Percentiles rank a stretch among this genome's conserved stretches.
These are phyloP conservation scores for Rhogogaster chlorosoma DNA, from an alignment of 2,888 invertebrate species.

Conservation along the genomic window DNA sequence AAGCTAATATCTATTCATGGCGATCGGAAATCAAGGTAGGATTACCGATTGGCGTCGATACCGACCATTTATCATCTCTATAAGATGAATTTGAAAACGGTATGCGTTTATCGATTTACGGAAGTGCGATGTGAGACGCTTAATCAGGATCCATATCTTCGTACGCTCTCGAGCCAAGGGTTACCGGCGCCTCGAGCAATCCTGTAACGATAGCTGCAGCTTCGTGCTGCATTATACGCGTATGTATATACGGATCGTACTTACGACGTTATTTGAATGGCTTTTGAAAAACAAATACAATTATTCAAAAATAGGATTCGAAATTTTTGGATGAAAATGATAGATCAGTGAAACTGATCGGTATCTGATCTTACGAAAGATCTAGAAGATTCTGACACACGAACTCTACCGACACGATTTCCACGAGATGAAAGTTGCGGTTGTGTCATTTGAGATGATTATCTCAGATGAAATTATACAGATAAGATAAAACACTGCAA, in stretches of 20 bases:
- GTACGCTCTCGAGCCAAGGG: background rate
- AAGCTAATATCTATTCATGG: background rate
- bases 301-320: background rate
- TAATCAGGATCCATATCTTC: constrained; percentile 35
- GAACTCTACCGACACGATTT: background rate
- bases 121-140: constrained; percentile 31
- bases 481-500: background rate
- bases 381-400: background rate
- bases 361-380: no score
- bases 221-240: background rate
- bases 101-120: constrained; percentile 7
- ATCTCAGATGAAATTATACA: background rate
- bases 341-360: background rate
- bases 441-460: background rate
- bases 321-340: background rate
- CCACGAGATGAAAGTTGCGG: background rate
- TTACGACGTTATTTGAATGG: background rate
- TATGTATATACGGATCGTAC: background rate
- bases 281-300: background rate
- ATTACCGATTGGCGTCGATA: constrained; percentile 24
- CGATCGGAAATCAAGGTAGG: constrained; percentile 13
- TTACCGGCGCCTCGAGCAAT: constrained; percentile 12
- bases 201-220: background rate
- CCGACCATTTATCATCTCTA: background rate
- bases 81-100: background rate